Evolutionary conservation across 2,888 invertebrate genomes (phyloP), one percentile per base, ranked within the genome.

Genomic region (Caenorhabditis sp.): DNA sequence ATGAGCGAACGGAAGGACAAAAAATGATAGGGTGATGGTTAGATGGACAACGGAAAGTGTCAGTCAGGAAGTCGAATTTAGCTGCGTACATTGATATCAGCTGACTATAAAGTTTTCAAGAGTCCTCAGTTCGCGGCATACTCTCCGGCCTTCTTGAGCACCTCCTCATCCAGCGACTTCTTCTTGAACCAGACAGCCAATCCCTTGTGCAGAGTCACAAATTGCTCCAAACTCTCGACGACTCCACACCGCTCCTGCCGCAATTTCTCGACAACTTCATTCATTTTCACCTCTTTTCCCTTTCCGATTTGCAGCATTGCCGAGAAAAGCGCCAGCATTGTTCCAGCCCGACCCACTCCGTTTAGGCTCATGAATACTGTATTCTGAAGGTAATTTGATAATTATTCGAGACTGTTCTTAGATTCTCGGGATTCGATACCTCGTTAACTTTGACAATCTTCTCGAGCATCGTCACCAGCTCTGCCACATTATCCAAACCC

Each of bases 211-310:
- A 68, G 28, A 11, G 68, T 60, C n/a, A 26, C 32, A 22, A 28
- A 68, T 24, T 77, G 76, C 8, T 77, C 76, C 2, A 26, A 32
- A 20, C 37, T 77, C n/a, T 77, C 76, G 13, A 77, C 68, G 20
- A 77, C 9, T 51, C 76, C 76, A 40, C 53, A 68, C 11, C 76
- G 37, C n/a, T 77, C 68, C 1, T 15, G 18, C 22, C 76, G 37
- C 44, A 77, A 32, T 20, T 68, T 61, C 22, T 35, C 51, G 8
- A 77, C 9, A 9, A 51, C 32, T 3, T 77, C 76, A 47, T 64
- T 58, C 32, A 67, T 15, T 11, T 68, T 76, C 22, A 61, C 53
- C 20, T 68, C 53, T n/a, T 51, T 60, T 28, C 61, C 60, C 44
- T 76, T 76, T 20, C 20, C 24, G 20, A 68, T 24, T n/a, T 76